Conservation (phyloP, 2,888 invertebrate species). For the Caenorhabditis sulstoni region DNA sequence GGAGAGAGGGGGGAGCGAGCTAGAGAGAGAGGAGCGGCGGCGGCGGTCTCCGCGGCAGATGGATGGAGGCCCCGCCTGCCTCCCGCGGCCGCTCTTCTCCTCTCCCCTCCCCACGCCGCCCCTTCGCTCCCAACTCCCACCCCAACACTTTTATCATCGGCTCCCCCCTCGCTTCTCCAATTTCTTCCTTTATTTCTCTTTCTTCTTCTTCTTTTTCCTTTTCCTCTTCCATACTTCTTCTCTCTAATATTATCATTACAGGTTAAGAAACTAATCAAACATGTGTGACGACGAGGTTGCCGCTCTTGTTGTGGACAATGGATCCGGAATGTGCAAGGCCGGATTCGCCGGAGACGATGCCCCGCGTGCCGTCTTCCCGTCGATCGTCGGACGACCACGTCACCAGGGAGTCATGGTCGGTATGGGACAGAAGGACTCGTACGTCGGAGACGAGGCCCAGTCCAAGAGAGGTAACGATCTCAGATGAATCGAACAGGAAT, state of each 20-base stretch:
- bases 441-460: slow-evolving; percentile 74
- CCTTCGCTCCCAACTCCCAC: neutral
- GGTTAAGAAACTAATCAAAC: slow-evolving; percentile 46
- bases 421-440: slow-evolving; percentile 77
- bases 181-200: slow-evolving; percentile 1
- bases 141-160: neutral
- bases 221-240: neutral
- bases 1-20: neutral
- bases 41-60: too few relatives aligned
- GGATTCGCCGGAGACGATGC: slow-evolving; percentile 88
- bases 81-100: neutral
- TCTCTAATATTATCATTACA: slow-evolving; percentile 18
- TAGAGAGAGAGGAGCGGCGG: neutral
- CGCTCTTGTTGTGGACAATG: slow-evolving; percentile 75
- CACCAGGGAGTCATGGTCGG: slow-evolving; percentile 83
- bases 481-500: neutral
- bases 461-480: slow-evolving; percentile 86
- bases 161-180: neutral
- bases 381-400: slow-evolving; percentile 88
- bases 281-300: slow-evolving; percentile 91
- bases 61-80: neutral
- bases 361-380: slow-evolving; percentile 90
- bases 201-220: too few relatives aligned
- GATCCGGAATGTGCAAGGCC: slow-evolving; percentile 85
- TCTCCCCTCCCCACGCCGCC: neutral